These are phyloP conservation scores for Epiblema foenella DNA, from an alignment of 2,888 invertebrate genomes.

Conservation along the genomic window DNA sequence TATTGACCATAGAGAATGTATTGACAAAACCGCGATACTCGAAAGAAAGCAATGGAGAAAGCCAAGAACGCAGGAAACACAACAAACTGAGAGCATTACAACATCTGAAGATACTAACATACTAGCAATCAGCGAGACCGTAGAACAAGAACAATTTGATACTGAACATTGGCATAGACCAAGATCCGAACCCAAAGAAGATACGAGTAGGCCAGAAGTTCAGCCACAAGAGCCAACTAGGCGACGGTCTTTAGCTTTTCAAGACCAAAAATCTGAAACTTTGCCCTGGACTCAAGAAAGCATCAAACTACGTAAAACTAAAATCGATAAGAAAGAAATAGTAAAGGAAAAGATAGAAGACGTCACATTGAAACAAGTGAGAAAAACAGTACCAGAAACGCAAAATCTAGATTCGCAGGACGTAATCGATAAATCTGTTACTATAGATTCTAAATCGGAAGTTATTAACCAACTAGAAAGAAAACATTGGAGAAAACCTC, in stretches of 20 bases:
- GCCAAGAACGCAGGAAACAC: constrained; percentile 15
- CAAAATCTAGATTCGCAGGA: constrained; percentile 74
- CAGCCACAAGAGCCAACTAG: constrained; percentile 37
- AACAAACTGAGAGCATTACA: constrained; percentile 26
- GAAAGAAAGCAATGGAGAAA: constrained; percentile 47
- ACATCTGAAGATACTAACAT: constrained; percentile 36
- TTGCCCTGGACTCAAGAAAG: constrained; percentile 87
- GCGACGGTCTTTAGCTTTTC: constrained; percentile 43
- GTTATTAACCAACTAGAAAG: constrained; percentile 33
- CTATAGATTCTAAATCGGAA: constrained; percentile 45
- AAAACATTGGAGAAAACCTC: constrained; percentile 48
- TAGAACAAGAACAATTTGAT: constrained; percentile 36
- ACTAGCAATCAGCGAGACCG: constrained; percentile 26
- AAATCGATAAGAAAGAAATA: constrained; percentile 82
- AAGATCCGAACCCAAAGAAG: constrained; percentile 47
- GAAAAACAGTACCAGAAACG: constrained; percentile 68
- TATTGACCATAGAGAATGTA: constrained; percentile 47
- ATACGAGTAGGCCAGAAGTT: constrained; percentile 35
- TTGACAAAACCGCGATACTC: constrained; percentile 43
- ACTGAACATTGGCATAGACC: constrained; percentile 62
- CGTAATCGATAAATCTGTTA: constrained; percentile 22
- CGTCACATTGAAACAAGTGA: constrained; percentile 67
- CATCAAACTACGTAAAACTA: constrained; percentile 85
- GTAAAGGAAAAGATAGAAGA: constrained; percentile 82
- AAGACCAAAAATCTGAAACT: constrained; percentile 65